Evolutionary conservation across 2,797 vertebrate genomes (phyloP).

Genomic region (Sebastes minor): DNA sequence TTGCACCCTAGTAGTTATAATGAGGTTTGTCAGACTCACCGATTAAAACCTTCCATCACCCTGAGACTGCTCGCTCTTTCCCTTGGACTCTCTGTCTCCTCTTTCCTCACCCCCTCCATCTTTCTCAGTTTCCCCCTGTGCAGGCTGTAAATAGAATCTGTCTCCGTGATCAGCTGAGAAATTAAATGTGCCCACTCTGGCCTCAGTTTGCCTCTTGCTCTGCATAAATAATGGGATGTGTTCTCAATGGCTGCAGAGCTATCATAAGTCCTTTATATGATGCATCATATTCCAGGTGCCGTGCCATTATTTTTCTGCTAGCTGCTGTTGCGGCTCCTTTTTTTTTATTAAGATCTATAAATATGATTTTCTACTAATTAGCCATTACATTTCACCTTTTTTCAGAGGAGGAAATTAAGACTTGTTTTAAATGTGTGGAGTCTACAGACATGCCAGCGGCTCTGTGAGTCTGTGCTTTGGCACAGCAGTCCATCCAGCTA

Average conservation of each 20-base stretch:
- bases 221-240: constrained; percentile 68
- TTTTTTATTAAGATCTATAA: not conserved
- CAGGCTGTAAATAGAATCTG: constrained; percentile 75
- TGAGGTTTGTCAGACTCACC: constrained; percentile 74
- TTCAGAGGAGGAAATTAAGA: not conserved
- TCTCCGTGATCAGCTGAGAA: constrained; percentile 74
- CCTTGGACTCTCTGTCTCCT: constrained; percentile 9
- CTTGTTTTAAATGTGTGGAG: not conserved
- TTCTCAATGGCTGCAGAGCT: constrained; percentile 39
- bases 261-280: constrained; percentile 58
- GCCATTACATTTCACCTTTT: not conserved
- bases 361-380: not conserved
- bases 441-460: not conserved
- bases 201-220: constrained; percentile 59
- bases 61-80: constrained; percentile 13
- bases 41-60: constrained; percentile 71
- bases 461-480: not conserved
- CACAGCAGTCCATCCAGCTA: not conserved
- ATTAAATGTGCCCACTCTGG: constrained; percentile 73
- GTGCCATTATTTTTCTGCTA: constrained; percentile 11
- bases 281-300: constrained; percentile 34
- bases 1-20: constrained; percentile 52
- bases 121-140: constrained; percentile 49
- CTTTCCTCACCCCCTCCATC: constrained; percentile 20
- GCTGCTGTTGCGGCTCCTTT: not conserved